phyloP scores from a whole-genome alignment of 2,797 vertebrate species.

The Capromys pilorides region DNA sequence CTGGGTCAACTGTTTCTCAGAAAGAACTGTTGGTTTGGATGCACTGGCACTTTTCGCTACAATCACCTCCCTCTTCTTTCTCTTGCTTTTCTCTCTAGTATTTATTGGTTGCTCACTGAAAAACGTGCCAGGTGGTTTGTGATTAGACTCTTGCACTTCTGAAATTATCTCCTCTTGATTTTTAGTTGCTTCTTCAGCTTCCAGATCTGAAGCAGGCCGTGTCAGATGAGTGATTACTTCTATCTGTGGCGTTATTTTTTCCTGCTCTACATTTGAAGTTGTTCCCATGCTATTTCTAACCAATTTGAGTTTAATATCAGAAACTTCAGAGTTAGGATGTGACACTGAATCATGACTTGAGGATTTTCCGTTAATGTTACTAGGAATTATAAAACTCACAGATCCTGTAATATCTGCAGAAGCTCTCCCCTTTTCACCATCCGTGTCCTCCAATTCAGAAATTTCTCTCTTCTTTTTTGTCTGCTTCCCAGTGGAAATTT shows the following conservation, averaged over 20 bases:
- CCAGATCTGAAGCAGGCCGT: constrained; percentile 18
- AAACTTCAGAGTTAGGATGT: neutral
- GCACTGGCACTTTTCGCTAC: neutral
- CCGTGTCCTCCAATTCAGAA: neutral
- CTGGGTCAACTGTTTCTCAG: constrained; percentile 54
- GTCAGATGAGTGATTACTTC: constrained; percentile 26
- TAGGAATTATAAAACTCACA: neutral
- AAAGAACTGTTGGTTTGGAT: constrained; percentile 7
- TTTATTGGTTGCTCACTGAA: neutral
- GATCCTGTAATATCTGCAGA: neutral
- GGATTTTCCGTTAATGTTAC: constrained; percentile 12
- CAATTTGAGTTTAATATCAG: neutral
- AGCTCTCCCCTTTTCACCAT: neutral
- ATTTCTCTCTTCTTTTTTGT: neutral
- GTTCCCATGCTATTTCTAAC: constrained; percentile 64
- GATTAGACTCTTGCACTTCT: constrained; percentile 40
- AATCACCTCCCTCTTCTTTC: neutral
- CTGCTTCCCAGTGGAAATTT: constrained; percentile 14
- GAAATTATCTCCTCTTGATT: constrained; percentile 53
- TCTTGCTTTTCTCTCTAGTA: constrained; percentile 9
- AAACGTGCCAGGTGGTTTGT: constrained; percentile 17
- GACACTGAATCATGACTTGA: neutral
- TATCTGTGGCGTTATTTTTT: constrained; percentile 56
- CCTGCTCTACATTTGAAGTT: constrained; percentile 71
- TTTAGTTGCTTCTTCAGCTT: constrained; percentile 62